A percentile compares a stretch with the other conserved stretches of the same genome.
Evolutionary conservation across 2,113 vertebrate genomes (phyloP).

Genomic region (Forbesichthys agassizii): DNA sequence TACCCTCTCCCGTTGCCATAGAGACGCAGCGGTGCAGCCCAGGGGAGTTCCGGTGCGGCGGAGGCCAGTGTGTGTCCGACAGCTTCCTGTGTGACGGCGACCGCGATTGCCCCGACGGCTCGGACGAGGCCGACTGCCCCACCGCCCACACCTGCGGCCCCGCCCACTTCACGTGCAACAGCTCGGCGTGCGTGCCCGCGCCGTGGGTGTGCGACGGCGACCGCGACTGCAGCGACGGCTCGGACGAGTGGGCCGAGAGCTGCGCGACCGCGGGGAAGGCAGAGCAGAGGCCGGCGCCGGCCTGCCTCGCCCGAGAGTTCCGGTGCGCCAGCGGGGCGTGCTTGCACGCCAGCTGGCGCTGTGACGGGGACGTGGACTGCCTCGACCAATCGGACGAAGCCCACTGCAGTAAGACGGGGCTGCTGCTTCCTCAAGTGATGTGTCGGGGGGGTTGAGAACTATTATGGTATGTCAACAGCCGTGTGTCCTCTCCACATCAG

Average conservation of each 20-base stretch:
- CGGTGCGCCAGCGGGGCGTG: slow-evolving; percentile 81
- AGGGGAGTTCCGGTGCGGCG: slow-evolving; percentile 76
- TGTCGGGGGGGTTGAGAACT: background rate
- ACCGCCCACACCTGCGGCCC: slow-evolving; percentile 68
- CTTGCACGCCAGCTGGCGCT: slow-evolving; percentile 78
- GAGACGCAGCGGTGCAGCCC: slow-evolving; percentile 70
- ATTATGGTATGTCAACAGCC: too few relatives aligned
- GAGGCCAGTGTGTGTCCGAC: slow-evolving; percentile 77
- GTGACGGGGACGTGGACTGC: slow-evolving; percentile 80
- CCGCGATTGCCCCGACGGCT: slow-evolving; percentile 80
- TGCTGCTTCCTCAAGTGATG: background rate
- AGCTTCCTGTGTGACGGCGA: slow-evolving; percentile 82
- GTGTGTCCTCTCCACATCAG: slow-evolving; percentile 53
- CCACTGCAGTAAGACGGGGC: slow-evolving; percentile 77
- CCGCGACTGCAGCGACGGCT: slow-evolving; percentile 80
- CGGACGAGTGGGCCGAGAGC: slow-evolving; percentile 79
- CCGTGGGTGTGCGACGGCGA: slow-evolving; percentile 84
- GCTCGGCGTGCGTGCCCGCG: slow-evolving; percentile 70
- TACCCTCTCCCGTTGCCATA: slow-evolving; percentile 37
- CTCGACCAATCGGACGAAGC: slow-evolving; percentile 81
- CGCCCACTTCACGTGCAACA: slow-evolving; percentile 78
- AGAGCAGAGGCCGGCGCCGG: accelerated
- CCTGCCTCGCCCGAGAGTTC: slow-evolving; percentile 74
- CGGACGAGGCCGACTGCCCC: slow-evolving; percentile 78
- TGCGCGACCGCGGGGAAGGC: slow-evolving; percentile 42